Conservation (phyloP, 2,888 invertebrate genomes). For the Limnephilus lunatus region DNA sequence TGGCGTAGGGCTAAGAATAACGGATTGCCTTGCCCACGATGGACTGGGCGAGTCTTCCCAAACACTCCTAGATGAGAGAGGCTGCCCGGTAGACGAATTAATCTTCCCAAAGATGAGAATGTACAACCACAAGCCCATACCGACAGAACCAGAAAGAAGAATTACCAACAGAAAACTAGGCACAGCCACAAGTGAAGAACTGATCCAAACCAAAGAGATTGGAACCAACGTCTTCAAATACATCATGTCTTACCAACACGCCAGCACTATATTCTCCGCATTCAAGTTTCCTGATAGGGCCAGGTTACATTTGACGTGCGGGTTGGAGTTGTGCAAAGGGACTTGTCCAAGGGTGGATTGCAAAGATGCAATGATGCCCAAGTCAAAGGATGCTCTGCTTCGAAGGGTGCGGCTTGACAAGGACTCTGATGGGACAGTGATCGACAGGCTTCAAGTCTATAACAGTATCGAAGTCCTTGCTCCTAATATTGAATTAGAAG, state of each 20-base stretch:
- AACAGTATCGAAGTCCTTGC: constrained; percentile 89
- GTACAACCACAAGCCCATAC: constrained; percentile 72
- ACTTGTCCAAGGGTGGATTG: constrained; percentile 82
- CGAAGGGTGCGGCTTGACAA: constrained; percentile 75
- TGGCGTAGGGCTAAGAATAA: constrained; percentile 84
- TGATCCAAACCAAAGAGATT: constrained; percentile 67
- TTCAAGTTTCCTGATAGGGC: constrained; percentile 89
- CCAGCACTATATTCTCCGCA: constrained; percentile 84
- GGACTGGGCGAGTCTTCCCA: constrained; percentile 87
- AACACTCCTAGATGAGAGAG: constrained; percentile 84
- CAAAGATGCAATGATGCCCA: constrained; percentile 70
- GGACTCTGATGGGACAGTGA: constrained; percentile 77
- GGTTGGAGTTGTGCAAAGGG: constrained; percentile 86
- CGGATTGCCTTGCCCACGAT: constrained; percentile 88
- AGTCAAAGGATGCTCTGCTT: constrained; percentile 74
- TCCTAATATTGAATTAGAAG: constrained; percentile 86
- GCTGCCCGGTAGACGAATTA: constrained; percentile 85
- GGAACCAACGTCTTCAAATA: constrained; percentile 71
- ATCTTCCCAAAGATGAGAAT: constrained; percentile 78
- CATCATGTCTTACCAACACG: constrained; percentile 77
- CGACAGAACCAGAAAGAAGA: constrained; percentile 71
- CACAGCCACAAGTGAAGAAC: constrained; percentile 69
- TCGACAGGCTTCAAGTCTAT: constrained; percentile 85
- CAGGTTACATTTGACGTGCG: constrained; percentile 86
- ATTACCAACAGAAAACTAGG: constrained; percentile 68